These are phyloP conservation scores for Plotosus lineatus DNA, from an alignment of 2,113 vertebrate species.

Conservation along the genomic window DNA sequence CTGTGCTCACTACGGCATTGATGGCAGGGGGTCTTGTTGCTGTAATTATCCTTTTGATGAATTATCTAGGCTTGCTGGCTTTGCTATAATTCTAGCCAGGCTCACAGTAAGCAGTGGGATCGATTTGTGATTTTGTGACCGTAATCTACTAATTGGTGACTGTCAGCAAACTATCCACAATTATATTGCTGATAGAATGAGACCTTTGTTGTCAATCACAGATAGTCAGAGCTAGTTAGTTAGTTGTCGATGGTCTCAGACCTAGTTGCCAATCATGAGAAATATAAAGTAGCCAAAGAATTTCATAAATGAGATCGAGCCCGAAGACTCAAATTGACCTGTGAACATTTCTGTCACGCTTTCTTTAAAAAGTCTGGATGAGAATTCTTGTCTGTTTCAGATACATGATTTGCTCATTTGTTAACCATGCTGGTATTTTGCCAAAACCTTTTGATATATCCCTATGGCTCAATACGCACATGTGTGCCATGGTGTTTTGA, in stretches of 20 bases:
- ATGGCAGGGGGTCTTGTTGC: not conserved
- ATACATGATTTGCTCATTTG: not conserved
- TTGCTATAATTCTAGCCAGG: not conserved
- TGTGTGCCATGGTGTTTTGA: too few species aligned
- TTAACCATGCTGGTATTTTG: too few species aligned
- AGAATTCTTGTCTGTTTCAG: not conserved
- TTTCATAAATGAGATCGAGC: too few species aligned
- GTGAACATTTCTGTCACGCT: not conserved
- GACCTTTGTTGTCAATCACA: too few species aligned
- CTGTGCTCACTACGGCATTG: conserved; percentile 14
- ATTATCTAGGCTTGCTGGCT: conserved; percentile 3
- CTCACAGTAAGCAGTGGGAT: conserved; percentile 5
- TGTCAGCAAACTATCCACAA: too few species aligned
- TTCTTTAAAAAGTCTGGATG: not conserved
- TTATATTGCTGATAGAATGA: too few species aligned
- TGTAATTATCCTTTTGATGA: conserved; percentile 34
- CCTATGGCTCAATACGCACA: too few species aligned
- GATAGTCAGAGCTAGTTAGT: too few species aligned
- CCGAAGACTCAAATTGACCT: not conserved
- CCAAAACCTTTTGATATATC: too few species aligned
- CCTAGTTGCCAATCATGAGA: too few species aligned
- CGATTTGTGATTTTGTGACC: not conserved
- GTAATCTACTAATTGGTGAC: not conserved
- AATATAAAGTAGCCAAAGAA: too few species aligned
- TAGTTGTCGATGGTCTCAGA: too few species aligned